These are phyloP conservation scores for Erynnis tages DNA, from an alignment of 2,888 invertebrate species.

Conservation along the genomic window DNA sequence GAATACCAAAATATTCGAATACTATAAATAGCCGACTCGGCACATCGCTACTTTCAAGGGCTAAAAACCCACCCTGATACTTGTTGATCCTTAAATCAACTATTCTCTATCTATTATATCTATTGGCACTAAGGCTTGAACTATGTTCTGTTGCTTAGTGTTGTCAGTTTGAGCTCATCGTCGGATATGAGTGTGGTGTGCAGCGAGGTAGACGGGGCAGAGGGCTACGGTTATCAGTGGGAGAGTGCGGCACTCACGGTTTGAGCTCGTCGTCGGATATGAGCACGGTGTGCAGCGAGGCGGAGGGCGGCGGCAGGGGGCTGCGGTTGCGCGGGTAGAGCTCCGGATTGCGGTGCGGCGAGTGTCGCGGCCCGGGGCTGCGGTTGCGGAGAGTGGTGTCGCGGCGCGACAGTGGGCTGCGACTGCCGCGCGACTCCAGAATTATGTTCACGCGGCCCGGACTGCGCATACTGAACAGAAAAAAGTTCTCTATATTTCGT, in stretches of 20 bases:
- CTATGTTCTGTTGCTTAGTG: too few species aligned
- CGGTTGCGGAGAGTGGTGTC: conserved; percentile 45
- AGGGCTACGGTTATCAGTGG: conserved; percentile 29
- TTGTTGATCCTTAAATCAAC: too few species aligned
- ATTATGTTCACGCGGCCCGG: conserved; percentile 11
- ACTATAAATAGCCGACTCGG: too few species aligned
- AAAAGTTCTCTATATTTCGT: too few species aligned
- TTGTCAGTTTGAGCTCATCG: conserved; percentile 67
- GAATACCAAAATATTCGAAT: too few species aligned
- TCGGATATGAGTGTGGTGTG: conserved; percentile 73
- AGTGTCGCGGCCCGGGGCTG: conserved; percentile 58
- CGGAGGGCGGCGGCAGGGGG: conserved; percentile 54
- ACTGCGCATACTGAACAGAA: conserved; percentile 4
- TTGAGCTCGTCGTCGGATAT: conserved; percentile 71
- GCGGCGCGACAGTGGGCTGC: conserved; percentile 27
- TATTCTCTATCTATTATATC: too few species aligned
- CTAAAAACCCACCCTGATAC: too few species aligned
- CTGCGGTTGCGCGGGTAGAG: too few species aligned
- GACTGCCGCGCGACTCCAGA: conserved; percentile 21
- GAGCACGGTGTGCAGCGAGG: conserved; percentile 61
- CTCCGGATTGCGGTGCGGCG: conserved; percentile 33
- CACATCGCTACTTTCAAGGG: too few species aligned
- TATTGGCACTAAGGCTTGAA: too few species aligned
- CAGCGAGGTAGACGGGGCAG: conserved; percentile 52
- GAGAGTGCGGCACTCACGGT: conserved; percentile 52